These are phyloP conservation scores for Macrotus californicus DNA, from an alignment of 2,113 vertebrate species.

Conservation along the genomic window DNA sequence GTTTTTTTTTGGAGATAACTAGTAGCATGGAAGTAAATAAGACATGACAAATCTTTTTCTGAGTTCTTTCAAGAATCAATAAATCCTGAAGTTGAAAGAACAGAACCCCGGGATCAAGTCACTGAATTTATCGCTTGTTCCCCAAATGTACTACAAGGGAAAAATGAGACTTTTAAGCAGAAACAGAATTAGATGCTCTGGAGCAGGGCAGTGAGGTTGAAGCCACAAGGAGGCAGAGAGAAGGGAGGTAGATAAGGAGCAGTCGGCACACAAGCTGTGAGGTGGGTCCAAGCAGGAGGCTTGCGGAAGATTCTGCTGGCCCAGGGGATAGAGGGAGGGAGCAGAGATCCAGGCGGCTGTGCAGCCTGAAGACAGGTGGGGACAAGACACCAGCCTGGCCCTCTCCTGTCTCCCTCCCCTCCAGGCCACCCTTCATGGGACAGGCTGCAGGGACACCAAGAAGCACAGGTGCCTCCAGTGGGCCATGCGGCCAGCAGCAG, in stretches of 20 bases:
- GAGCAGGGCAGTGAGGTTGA: not conserved
- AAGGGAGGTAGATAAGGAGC: not conserved
- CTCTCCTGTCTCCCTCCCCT: not conserved
- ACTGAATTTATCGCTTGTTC: not conserved
- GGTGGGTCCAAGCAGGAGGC: not conserved
- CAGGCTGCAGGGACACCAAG: not conserved
- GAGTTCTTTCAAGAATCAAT: not conserved
- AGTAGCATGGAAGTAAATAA: not conserved
- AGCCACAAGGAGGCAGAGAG: not conserved
- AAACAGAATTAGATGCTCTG: not conserved
- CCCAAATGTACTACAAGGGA: fast-evolving
- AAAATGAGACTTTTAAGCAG: not conserved
- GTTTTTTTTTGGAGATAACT: not conserved
- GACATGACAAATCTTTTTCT: not conserved
- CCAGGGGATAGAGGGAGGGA: too few relatives aligned
- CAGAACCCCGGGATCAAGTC: not conserved
- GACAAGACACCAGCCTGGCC: not conserved
- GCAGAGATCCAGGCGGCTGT: not conserved
- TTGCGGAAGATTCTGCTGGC: not conserved
- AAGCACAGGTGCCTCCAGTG: not conserved
- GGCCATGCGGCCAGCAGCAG: not conserved
- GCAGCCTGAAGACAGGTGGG: too few relatives aligned
- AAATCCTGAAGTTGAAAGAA: not conserved
- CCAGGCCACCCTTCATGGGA: fast-evolving
- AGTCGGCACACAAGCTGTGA: fast-evolving